phyloP scores from a whole-genome alignment of 2,888 invertebrate species.

The Rapana venosa region DNA sequence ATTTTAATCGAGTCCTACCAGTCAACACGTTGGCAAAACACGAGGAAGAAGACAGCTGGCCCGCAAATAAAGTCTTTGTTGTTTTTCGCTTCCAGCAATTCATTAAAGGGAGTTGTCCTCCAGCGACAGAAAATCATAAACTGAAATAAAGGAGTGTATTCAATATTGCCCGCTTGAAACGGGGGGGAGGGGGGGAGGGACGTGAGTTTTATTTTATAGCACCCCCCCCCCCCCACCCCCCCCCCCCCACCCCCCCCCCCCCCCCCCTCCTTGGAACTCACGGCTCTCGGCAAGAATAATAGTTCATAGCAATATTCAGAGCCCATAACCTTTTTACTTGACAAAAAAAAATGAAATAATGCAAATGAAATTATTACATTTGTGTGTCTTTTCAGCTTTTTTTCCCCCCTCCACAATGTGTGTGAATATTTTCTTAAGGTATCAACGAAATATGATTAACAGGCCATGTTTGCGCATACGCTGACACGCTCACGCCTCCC shows the following conservation, averaged over 20 bases:
- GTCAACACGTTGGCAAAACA: background rate
- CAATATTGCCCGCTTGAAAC: background rate
- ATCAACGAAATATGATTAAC: too few relatives aligned
- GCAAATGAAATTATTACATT: too few relatives aligned
- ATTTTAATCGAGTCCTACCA: background rate
- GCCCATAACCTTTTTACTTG: too few relatives aligned
- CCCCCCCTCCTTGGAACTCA: background rate
- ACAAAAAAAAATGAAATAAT: too few relatives aligned
- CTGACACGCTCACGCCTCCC: too few relatives aligned
- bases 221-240: background rate
- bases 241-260: background rate
- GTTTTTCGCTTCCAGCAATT: background rate
- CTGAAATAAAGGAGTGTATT: background rate
- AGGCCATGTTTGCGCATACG: too few relatives aligned
- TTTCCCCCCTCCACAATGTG: background rate
- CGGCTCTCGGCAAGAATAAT: background rate
- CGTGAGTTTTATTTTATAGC: background rate
- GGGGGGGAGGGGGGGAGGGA: background rate
- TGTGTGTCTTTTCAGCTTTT: background rate
- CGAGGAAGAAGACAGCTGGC: background rate
- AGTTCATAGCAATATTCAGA: background rate
- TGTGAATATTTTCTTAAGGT: background rate
- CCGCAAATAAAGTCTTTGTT: constrained; percentile 32
- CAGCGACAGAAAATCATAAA: background rate
- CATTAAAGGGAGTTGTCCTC: background rate